A percentile compares a stretch with the other conserved stretches of the same genome.
phyloP scores from a whole-genome alignment of 2,113 vertebrate species.

The Fregetta grallaria region DNA sequence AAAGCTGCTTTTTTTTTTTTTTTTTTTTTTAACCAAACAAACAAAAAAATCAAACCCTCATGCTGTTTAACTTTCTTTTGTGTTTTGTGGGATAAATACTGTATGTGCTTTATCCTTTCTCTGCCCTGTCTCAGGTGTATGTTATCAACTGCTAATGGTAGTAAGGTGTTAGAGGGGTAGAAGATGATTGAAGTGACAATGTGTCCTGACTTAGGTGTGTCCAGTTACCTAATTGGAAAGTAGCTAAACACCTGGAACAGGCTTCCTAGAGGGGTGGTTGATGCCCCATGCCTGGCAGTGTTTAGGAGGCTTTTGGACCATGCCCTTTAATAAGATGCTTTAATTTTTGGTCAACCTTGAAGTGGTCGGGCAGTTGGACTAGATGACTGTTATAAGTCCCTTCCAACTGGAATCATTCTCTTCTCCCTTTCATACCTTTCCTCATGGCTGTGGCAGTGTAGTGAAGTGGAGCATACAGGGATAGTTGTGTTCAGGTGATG shows the following conservation, averaged over 20 bases:
- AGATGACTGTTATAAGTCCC: neutral
- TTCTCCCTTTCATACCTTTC: neutral
- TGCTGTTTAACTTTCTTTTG: neutral
- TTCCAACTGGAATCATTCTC: neutral
- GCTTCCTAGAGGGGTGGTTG: neutral
- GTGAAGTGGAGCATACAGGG: neutral
- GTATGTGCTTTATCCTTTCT: fast-evolving
- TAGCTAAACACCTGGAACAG: neutral
- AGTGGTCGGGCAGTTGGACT: too few species aligned
- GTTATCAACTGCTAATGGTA: neutral
- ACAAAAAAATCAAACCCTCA: neutral
- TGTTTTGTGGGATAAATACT: neutral
- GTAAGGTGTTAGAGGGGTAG: neutral
- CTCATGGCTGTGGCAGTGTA: fast-evolving
- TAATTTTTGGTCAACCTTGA: neutral
- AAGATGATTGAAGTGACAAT: neutral
- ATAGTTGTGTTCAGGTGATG: fast-evolving
- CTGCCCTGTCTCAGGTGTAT: neutral
- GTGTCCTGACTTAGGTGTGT: neutral
- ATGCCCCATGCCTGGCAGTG: neutral
- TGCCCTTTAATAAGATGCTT: fast-evolving
- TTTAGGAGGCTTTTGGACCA: neutral
- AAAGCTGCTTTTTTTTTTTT: too few species aligned
- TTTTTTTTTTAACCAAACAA: neutral
- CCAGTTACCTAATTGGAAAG: fast-evolving